phyloP scores from a whole-genome alignment of 2,888 invertebrate genomes.

The Laspeyria flexula region DNA sequence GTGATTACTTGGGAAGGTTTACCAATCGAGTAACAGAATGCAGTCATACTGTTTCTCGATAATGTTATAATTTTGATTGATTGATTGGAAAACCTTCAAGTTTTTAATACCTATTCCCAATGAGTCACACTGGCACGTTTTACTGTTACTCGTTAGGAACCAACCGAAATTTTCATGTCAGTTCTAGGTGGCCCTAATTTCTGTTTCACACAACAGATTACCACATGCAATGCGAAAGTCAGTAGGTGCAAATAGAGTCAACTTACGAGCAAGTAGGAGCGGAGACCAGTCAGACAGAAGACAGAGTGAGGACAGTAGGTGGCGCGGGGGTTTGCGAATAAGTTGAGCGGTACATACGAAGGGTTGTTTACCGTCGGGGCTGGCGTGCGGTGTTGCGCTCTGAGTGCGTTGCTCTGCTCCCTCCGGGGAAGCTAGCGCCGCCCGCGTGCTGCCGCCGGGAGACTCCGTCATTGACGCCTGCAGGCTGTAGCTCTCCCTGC shows the following conservation, averaged over 20 bases:
- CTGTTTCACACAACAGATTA: neutral
- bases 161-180: too few species aligned
- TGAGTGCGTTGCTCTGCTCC: conserved; percentile 74
- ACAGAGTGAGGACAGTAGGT: conserved; percentile 24
- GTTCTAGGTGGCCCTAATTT: neutral
- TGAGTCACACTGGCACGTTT: too few species aligned
- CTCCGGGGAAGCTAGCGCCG: conserved; percentile 87
- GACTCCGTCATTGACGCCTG: conserved; percentile 87
- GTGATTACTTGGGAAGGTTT: too few species aligned
- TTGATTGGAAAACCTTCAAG: too few species aligned
- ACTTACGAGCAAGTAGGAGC: conserved; percentile 34
- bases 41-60: too few species aligned
- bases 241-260: conserved; percentile 9
- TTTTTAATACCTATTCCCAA: too few species aligned
- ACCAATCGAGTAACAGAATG: too few species aligned
- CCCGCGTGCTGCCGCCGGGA: conserved; percentile 74
- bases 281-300: conserved; percentile 25
- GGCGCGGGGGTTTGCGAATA: conserved; percentile 41
- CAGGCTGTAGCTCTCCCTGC: conserved; percentile 87
- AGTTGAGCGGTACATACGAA: conserved; percentile 80
- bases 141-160: too few species aligned
- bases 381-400: conserved; percentile 77
- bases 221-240: conserved; percentile 1
- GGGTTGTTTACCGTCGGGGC: conserved; percentile 83
- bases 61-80: too few species aligned